A percentile compares a stretch with the other conserved stretches of the same genome.
phyloP scores from a whole-genome alignment of 2,888 invertebrate genomes.

The Choristoneura rosaceana region DNA sequence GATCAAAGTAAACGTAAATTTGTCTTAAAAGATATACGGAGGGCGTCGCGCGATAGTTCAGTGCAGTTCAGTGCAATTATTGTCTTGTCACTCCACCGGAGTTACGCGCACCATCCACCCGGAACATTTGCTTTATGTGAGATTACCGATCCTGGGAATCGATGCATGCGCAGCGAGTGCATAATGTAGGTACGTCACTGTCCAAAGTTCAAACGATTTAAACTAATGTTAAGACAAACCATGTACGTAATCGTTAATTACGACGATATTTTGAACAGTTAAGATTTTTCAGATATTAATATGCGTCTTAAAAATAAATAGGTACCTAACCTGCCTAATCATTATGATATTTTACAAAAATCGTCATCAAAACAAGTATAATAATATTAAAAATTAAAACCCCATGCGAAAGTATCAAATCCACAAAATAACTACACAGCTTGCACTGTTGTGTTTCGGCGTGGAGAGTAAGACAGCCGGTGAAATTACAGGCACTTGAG shows the following conservation, averaged over 20 bases:
- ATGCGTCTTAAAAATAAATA: too few species aligned
- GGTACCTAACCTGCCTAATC: too few species aligned
- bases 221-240: neutral
- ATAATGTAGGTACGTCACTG: constrained; percentile 14
- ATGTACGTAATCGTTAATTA: constrained; percentile 4
- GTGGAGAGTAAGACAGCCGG: too few species aligned
- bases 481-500: too few species aligned
- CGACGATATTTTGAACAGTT: too few species aligned
- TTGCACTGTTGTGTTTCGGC: too few species aligned
- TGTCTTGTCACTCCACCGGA: constrained; percentile 78
- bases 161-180: constrained; percentile 46
- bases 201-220: constrained; percentile 24
- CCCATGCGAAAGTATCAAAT: too few species aligned
- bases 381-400: too few species aligned
- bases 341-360: too few species aligned
- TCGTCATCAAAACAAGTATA: too few species aligned
- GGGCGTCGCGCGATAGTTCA: constrained; percentile 64
- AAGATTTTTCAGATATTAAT: too few species aligned
- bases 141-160: constrained; percentile 63
- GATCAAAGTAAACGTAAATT: constrained; percentile 75
- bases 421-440: too few species aligned
- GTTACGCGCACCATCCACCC: constrained; percentile 71
- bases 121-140: constrained; percentile 72
- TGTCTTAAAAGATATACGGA: constrained; percentile 69
- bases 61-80: constrained; percentile 65